Evolutionary conservation across 2,888 invertebrate genomes (phyloP), one percentile per base, ranked within the genome.

Genomic region (Thysanoteuthis rhombus): DNA sequence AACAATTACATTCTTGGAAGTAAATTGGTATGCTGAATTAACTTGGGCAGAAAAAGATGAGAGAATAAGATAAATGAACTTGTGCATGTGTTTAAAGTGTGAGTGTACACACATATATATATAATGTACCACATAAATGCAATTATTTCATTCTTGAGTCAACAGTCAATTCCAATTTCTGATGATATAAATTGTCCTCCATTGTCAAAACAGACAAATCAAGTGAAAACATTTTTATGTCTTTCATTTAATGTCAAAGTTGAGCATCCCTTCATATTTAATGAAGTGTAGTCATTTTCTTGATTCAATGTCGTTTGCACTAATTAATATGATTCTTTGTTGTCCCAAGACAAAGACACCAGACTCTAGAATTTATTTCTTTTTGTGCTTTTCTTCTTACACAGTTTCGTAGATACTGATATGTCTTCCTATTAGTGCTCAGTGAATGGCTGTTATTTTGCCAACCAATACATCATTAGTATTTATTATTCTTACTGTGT

Each of bases 291-390:
- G n/a, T 75, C 75, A 75, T 75, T 75, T 75, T 75, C 75, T 36
- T 36, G 75, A n/a, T n/a, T 75, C 12, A 2, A 16, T 75, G 75
- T 75, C 75, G 12, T 36, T 75, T 75, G 75, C 36, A 75, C 75
- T 75, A 75, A 75, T 75, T 75, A 75, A 75, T n/a, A 75, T 75
- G 75, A 75, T 75, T 75, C 75, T 75, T 75, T n/a, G 75, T n/a
- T 75, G n/a, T 75, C 75, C 10, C n/a, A 75, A 75, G n/a, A 75
- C 75, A n/a, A 75, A 36, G 75, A 19, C 75, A 19, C 36, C 12
- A n/a, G n/a, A n/a, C 36, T n/a, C n/a, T 36, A n/a, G 36, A 36
- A 75, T 75, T 36, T 75, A n/a, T 75, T 75, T 75, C 75, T n/a
- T 75, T 36, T 75, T 8, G 10, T 75, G 12, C n/a, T 36, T n/a